phyloP scores from a whole-genome alignment of 2,888 invertebrate species.

The Sthenelais limicola region DNA sequence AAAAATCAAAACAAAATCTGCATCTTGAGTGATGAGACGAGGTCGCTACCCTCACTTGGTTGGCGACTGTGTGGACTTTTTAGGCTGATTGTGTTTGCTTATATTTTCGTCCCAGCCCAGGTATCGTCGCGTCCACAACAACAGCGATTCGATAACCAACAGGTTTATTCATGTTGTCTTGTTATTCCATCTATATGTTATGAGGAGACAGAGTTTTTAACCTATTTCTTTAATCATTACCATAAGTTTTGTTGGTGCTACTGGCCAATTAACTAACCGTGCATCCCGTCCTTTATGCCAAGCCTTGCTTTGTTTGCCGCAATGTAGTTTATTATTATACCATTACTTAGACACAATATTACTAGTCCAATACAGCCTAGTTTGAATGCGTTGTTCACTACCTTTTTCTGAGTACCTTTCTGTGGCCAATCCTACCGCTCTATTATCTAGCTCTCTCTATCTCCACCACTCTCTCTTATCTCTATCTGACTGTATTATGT shows the following conservation, averaged over 20 bases:
- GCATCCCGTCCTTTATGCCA: constrained; percentile 32
- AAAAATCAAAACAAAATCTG: neutral
- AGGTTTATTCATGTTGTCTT: constrained; percentile 43
- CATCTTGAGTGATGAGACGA: constrained; percentile 10
- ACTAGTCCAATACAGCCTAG: constrained; percentile 36
- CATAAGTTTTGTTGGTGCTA: constrained; percentile 44
- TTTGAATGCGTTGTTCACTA: constrained; percentile 39
- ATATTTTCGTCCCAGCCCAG: constrained; percentile 42
- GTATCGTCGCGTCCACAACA: constrained; percentile 16
- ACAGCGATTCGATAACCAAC: constrained; percentile 28
- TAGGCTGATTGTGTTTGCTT: constrained; percentile 40
- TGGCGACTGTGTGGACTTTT: too few relatives aligned
- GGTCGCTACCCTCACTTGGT: neutral
- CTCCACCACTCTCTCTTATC: constrained; percentile 1
- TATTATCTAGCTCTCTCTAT: constrained; percentile 21
- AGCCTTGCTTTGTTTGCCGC: constrained; percentile 40
- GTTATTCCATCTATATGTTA: constrained; percentile 40
- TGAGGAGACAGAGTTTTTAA: constrained; percentile 41
- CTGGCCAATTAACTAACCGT: constrained; percentile 39
- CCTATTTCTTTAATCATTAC: constrained; percentile 42
- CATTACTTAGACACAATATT: constrained; percentile 33
- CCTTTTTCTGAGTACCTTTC: constrained; percentile 20
- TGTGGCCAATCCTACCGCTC: constrained; percentile 29
- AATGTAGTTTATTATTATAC: constrained; percentile 36
- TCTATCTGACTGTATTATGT: constrained; percentile 32